Conservation (phyloP, 2,888 invertebrate species). For the Meiosimyza platycephala region DNA sequence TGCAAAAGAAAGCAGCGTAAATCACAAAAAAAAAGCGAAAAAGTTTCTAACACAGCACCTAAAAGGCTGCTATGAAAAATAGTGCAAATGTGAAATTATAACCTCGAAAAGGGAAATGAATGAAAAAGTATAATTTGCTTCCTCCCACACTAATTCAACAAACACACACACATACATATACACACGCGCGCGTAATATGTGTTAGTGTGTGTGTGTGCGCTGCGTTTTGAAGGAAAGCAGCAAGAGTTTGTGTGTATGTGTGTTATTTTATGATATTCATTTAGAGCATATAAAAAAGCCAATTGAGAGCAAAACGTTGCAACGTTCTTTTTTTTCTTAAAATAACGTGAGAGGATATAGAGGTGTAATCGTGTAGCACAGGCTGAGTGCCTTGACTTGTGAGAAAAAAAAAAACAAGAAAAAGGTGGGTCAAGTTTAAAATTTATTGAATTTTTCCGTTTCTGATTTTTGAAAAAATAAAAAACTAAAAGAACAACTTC, state of each 20-base stretch:
- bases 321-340: neutral
- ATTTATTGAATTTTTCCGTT: constrained; percentile 51
- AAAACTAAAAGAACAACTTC: neutral
- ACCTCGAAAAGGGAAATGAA: constrained; percentile 50
- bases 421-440: constrained; percentile 65
- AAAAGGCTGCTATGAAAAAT: constrained; percentile 42
- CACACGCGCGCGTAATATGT: constrained; percentile 17
- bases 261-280: constrained; percentile 42
- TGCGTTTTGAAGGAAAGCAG: neutral
- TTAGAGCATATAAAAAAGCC: constrained; percentile 54
- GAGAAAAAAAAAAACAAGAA: constrained; percentile 34
- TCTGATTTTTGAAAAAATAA: constrained; percentile 39
- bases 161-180: neutral
- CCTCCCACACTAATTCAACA: constrained; percentile 36
- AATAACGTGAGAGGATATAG: constrained; percentile 24
- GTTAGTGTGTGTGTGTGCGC: constrained; percentile 21
- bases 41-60: constrained; percentile 43
- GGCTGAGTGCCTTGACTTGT: too few relatives aligned
- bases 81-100: constrained; percentile 13
- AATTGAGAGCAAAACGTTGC: constrained; percentile 42
- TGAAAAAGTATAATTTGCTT: constrained; percentile 56
- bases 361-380: constrained; percentile 12
- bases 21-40: constrained; percentile 7
- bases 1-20: too few relatives aligned
- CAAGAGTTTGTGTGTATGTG: constrained; percentile 34